A percentile compares a stretch with the other conserved stretches of the same genome.
phyloP scores from a whole-genome alignment of 2,888 invertebrate genomes.

The Agrochola lota region DNA sequence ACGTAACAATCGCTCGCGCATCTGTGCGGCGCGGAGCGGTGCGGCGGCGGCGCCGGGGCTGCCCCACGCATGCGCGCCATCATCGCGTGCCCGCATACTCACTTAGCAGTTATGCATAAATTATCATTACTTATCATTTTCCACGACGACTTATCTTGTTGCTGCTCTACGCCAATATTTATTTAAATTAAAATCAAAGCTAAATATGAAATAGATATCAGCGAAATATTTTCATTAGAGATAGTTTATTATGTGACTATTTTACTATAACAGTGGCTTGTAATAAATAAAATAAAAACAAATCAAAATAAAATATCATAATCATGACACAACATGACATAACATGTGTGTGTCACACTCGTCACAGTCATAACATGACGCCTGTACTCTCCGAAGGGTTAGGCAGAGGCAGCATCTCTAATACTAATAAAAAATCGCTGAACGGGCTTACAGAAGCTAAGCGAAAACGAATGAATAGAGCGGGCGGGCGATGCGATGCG shows the following conservation, averaged over 20 bases:
- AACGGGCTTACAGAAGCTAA: too few relatives aligned
- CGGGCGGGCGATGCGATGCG: too few relatives aligned
- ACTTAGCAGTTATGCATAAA: background rate
- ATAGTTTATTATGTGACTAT: background rate
- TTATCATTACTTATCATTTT: constrained; percentile 23
- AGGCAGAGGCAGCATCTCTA: too few relatives aligned
- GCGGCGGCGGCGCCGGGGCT: constrained; percentile 22
- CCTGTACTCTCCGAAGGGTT: too few relatives aligned
- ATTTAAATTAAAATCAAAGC: background rate
- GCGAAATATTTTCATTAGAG: background rate
- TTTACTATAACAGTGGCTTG: too few relatives aligned
- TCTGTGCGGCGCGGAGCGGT: background rate
- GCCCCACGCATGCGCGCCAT: constrained; percentile 26
- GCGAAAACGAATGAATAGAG: too few relatives aligned
- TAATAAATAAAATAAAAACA: background rate
- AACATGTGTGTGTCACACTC: too few relatives aligned
- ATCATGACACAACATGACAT: too few relatives aligned
- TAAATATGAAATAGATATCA: background rate
- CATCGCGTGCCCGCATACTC: constrained; percentile 16
- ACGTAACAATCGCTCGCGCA: background rate
- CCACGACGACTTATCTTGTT: background rate
- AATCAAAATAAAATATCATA: too few relatives aligned
- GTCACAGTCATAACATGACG: too few relatives aligned
- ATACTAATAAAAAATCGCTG: too few relatives aligned
- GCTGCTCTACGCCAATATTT: too few relatives aligned